Evolutionary conservation across 1,140 invertebrate genomes (phyloP).

Genomic region (Drosophila baimaii): DNA sequence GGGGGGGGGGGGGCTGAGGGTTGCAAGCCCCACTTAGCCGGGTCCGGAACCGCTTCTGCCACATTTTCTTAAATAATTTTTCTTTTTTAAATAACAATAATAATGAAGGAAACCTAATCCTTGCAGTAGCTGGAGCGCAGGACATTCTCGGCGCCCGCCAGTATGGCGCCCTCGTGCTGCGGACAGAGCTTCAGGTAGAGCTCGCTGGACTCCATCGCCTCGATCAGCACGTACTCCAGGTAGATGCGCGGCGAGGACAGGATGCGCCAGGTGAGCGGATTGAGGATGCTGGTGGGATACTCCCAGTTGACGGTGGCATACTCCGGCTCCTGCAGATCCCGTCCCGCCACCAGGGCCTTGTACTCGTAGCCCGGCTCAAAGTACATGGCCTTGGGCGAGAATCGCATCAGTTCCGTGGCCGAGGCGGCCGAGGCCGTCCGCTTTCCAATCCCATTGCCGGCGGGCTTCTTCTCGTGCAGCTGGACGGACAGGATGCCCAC

Average conservation of each 20-base stretch:
- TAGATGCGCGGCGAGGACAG: slow-evolving; percentile 89
- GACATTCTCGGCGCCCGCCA: slow-evolving; percentile 85
- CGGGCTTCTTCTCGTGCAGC: slow-evolving; percentile 85
- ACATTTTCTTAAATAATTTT: too few relatives aligned
- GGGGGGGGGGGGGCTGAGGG: too few relatives aligned
- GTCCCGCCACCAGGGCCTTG: slow-evolving; percentile 88
- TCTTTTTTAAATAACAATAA: neutral
- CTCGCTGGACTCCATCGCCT: slow-evolving; percentile 87
- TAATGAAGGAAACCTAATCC: slow-evolving; percentile 39
- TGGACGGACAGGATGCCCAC: slow-evolving; percentile 88
- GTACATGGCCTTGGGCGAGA: slow-evolving; percentile 84
- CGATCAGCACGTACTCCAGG: slow-evolving; percentile 88
- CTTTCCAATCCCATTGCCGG: slow-evolving; percentile 58
- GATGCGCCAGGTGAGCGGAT: slow-evolving; percentile 92
- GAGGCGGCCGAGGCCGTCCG: neutral
- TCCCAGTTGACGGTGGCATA: slow-evolving; percentile 90
- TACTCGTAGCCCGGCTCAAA: slow-evolving; percentile 90
- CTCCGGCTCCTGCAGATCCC: slow-evolving; percentile 87
- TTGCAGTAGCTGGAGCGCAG: slow-evolving; percentile 86
- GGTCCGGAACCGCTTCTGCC: neutral
- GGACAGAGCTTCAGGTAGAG: slow-evolving; percentile 87
- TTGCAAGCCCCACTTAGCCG: neutral
- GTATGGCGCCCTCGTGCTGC: slow-evolving; percentile 85
- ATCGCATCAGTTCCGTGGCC: slow-evolving; percentile 86
- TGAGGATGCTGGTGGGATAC: slow-evolving; percentile 90